Conservation (phyloP, 2,888 invertebrate species). For the Drosophila parthenogenetica region DNA sequence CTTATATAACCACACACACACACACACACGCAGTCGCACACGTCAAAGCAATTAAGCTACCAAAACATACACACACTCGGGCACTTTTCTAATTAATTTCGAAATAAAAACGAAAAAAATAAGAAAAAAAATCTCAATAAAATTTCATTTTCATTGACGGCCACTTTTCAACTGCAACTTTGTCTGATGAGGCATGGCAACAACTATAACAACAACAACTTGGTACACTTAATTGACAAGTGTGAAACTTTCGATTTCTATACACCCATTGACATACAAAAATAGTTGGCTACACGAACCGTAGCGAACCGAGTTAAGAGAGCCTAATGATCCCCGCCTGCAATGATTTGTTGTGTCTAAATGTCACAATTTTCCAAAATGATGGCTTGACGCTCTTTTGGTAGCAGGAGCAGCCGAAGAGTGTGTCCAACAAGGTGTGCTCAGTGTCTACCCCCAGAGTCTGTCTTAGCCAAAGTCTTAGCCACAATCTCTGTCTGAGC, state of each 20-base stretch:
- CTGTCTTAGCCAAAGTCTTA: constrained; percentile 7
- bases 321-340: constrained; percentile 67
- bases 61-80: constrained; percentile 59
- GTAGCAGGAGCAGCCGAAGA: constrained; percentile 1
- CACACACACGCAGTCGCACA: constrained; percentile 44
- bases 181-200: constrained; percentile 24
- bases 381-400: constrained; percentile 41
- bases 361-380: constrained; percentile 74
- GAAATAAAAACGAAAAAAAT: constrained; percentile 57
- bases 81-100: constrained; percentile 79
- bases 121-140: constrained; percentile 70
- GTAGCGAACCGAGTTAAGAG: constrained; percentile 27
- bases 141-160: constrained; percentile 81
- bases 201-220: constrained; percentile 44
- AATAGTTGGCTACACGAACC: constrained; percentile 25
- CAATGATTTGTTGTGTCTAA: constrained; percentile 78
- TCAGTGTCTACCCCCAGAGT: constrained; percentile 27
- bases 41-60: constrained; percentile 79
- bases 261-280: constrained; percentile 79
- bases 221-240: constrained; percentile 80
- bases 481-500: constrained; percentile 12
- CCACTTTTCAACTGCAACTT: constrained; percentile 76
- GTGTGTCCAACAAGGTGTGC: constrained; percentile 12
- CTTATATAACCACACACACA: constrained; percentile 70
- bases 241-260: constrained; percentile 80